Percentiles rank a stretch among this genome's conserved stretches.
phyloP scores from a whole-genome alignment of 2,888 invertebrate species.

The Epiblema foenella region DNA sequence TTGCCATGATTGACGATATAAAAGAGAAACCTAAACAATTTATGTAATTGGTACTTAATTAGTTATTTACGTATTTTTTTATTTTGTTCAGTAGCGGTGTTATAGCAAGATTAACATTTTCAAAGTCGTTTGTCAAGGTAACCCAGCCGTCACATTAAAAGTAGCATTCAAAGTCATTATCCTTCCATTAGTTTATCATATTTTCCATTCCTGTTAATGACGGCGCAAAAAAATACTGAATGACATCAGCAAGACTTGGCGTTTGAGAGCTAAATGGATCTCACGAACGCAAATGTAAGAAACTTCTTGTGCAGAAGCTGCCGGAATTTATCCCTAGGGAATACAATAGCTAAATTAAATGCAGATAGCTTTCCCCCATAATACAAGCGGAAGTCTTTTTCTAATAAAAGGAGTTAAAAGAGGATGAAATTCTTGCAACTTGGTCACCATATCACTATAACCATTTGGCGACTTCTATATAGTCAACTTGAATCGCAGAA shows the following conservation, averaged over 20 bases:
- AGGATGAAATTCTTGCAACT: neutral
- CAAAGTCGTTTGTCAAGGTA: too few relatives aligned
- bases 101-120: too few relatives aligned
- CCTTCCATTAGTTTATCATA: conserved; percentile 2
- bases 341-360: conserved; percentile 20
- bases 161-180: too few relatives aligned
- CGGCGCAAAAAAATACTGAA: conserved; percentile 18
- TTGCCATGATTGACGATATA: too few relatives aligned
- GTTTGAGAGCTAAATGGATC: conserved; percentile 38
- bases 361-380: neutral
- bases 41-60: too few relatives aligned
- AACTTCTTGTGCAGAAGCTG: conserved; percentile 10
- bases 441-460: neutral
- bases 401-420: too few relatives aligned
- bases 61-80: too few relatives aligned
- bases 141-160: neutral
- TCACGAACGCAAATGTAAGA: conserved; percentile 30
- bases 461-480: neutral
- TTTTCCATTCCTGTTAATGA: conserved; percentile 17
- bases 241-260: conserved; percentile 11
- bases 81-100: too few relatives aligned
- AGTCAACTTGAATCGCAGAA: neutral
- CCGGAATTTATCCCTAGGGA: conserved; percentile 12
- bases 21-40: too few relatives aligned
- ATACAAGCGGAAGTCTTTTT: too few relatives aligned